Conservation (phyloP, 2,113 vertebrate genomes). For the Procapra przewalskii region DNA sequence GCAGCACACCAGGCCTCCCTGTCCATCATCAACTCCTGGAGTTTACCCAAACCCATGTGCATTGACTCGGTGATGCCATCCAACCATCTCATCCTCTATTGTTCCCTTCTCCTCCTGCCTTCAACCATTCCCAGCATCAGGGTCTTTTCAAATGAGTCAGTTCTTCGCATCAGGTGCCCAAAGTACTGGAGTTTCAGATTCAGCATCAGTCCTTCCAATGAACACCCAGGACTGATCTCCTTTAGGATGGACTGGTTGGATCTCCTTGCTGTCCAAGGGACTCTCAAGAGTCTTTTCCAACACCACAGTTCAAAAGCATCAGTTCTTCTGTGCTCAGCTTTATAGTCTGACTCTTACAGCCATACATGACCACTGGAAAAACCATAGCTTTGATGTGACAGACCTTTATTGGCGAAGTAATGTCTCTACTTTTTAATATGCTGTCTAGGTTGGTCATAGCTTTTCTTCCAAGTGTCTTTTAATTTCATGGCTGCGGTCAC, state of each 20-base stretch:
- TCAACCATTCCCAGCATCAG: background rate
- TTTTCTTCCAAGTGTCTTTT: background rate
- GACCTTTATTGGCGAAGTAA: background rate
- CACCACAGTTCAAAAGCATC: background rate
- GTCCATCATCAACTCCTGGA: accelerated
- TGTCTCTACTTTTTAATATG: background rate
- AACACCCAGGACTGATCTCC: background rate
- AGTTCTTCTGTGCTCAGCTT: background rate
- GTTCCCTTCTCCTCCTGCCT: background rate
- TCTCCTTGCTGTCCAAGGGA: background rate
- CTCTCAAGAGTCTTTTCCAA: background rate
- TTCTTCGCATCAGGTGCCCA: background rate
- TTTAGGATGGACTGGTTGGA: background rate
- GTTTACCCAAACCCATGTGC: background rate
- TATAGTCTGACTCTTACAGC: background rate
- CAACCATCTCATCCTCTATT: background rate
- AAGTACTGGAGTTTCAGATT: background rate
- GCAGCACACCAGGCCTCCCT: accelerated
- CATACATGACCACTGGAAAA: background rate
- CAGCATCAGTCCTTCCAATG: background rate
- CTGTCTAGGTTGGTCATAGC: background rate
- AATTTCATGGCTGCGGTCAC: background rate
- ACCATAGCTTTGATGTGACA: background rate
- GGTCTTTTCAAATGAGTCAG: background rate
- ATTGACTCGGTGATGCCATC: background rate